phyloP scores from a whole-genome alignment of 2,797 vertebrate genomes.

The Leptoclinus maculatus region DNA sequence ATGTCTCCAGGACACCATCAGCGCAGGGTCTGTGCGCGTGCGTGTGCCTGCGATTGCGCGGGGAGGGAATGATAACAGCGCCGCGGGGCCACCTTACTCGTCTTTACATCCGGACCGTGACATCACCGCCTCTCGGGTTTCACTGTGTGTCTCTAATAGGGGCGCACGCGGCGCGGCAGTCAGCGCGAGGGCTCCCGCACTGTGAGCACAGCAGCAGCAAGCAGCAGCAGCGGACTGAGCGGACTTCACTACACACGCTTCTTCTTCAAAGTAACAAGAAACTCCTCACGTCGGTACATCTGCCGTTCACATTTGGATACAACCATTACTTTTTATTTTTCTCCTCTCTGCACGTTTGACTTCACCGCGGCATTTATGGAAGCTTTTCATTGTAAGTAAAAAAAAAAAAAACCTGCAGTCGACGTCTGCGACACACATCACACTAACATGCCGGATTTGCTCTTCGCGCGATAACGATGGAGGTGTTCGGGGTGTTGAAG shows the following conservation, averaged over 20 bases:
- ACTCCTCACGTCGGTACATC: conserved; percentile 21
- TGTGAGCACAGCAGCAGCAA: conserved; percentile 43
- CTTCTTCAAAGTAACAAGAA: conserved; percentile 61
- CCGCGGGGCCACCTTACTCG: conserved; percentile 11
- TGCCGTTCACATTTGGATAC: conserved; percentile 61
- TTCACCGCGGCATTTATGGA: conserved; percentile 43
- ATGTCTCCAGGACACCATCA: not conserved
- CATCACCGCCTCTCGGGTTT: conserved; percentile 87
- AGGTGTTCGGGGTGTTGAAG: not conserved
- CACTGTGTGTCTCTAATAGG: conserved; percentile 54
- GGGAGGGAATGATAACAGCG: not conserved
- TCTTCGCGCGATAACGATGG: conserved; percentile 6
- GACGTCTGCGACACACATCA: conserved; percentile 7
- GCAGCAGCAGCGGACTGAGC: conserved; percentile 51
- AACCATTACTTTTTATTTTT: not conserved
- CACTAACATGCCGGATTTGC: not conserved
- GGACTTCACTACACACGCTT: conserved; percentile 60
- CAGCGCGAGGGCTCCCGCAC: conserved; percentile 67
- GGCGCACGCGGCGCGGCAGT: conserved; percentile 74
- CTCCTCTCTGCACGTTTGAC: not conserved
- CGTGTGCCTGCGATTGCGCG: too few species aligned
- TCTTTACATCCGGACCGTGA: conserved; percentile 82
- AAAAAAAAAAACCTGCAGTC: conserved; percentile 34
- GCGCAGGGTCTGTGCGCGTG: not conserved
- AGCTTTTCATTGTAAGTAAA: conserved; percentile 69